These are phyloP conservation scores for Excalfactoria chinensis DNA, from an alignment of 2,113 vertebrate genomes.

Conservation along the genomic window DNA sequence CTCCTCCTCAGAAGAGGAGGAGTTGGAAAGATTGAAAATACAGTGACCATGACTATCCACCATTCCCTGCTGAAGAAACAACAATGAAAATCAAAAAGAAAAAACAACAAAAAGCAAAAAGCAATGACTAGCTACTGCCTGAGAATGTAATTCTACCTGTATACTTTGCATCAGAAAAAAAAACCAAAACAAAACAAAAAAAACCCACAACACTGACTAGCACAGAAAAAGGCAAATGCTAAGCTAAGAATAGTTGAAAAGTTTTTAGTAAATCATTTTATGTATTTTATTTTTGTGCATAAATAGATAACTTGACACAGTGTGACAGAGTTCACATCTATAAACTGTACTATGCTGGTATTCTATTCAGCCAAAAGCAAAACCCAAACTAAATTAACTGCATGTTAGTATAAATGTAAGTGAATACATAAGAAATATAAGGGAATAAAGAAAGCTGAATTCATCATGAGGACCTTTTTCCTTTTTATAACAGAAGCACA, in stretches of 20 bases:
- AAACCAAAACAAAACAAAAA: too few relatives aligned
- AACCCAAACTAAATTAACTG: not conserved
- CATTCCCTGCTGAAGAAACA: not conserved
- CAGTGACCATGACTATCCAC: not conserved
- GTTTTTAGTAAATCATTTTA: not conserved
- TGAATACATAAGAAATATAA: not conserved
- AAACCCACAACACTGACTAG: not conserved
- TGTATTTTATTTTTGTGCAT: not conserved
- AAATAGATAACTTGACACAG: not conserved
- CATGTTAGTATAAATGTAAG: not conserved
- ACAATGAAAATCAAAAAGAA: not conserved
- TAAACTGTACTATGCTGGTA: not conserved
- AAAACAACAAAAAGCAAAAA: not conserved
- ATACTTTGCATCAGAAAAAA: not conserved
- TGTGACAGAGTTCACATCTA: not conserved
- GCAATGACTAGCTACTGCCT: not conserved
- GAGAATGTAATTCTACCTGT: not conserved
- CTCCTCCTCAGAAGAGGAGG: not conserved
- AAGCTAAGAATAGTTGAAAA: not conserved
- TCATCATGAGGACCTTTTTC: not conserved
- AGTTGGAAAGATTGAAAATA: not conserved
- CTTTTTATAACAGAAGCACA: not conserved
- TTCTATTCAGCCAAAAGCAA: not conserved
- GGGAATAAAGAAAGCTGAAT: not conserved
- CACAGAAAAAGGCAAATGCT: not conserved